phyloP scores from a whole-genome alignment of 2,113 vertebrate genomes.

The Condylura cristata region DNA sequence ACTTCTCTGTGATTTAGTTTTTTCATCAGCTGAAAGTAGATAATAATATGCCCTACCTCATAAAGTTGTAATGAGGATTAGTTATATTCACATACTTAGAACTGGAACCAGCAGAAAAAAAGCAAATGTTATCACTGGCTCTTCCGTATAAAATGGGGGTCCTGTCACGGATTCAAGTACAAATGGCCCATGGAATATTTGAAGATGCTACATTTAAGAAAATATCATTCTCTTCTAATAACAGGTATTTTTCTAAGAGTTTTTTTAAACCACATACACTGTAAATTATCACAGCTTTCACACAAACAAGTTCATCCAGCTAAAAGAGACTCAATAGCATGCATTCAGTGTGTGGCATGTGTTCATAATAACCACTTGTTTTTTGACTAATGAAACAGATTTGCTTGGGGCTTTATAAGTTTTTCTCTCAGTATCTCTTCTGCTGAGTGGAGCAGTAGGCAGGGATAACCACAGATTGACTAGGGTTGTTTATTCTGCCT shows the following conservation, averaged over 20 bases:
- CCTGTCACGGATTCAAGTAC: not conserved
- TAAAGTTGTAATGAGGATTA: not conserved
- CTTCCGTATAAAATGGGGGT: not conserved
- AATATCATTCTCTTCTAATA: not conserved
- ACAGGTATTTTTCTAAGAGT: not conserved
- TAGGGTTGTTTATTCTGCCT: not conserved
- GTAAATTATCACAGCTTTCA: not conserved
- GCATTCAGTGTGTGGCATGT: not conserved
- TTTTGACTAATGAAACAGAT: constrained; percentile 11
- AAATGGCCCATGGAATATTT: not conserved
- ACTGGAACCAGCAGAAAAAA: not conserved
- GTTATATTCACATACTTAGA: not conserved
- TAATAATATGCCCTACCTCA: not conserved
- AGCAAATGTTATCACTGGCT: not conserved
- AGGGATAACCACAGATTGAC: not conserved
- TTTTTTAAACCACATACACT: not conserved
- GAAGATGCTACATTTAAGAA: not conserved
- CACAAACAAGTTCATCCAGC: not conserved
- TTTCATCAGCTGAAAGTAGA: not conserved
- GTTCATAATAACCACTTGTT: not conserved
- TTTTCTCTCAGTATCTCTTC: not conserved
- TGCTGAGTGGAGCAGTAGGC: constrained; percentile 9
- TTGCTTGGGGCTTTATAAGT: not conserved
- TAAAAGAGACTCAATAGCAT: not conserved
- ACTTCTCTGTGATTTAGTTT: not conserved